These are phyloP conservation scores for Drosophila hydei DNA, from an alignment of 1,140 invertebrate genomes.

Conservation along the genomic window DNA sequence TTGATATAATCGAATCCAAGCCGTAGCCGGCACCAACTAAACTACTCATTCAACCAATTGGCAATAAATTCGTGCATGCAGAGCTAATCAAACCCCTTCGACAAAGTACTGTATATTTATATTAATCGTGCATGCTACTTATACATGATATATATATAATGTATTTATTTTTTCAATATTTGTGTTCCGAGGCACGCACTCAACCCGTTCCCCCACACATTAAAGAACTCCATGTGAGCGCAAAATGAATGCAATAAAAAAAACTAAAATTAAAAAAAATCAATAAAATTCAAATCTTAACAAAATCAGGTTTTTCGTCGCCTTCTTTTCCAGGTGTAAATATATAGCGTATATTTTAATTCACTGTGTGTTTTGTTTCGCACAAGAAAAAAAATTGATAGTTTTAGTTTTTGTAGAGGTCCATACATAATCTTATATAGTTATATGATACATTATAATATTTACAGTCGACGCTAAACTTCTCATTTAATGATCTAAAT, in stretches of 20 bases:
- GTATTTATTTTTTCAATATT: constrained; percentile 33
- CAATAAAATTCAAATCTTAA: not conserved
- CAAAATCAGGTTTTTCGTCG: not conserved
- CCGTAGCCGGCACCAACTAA: constrained; percentile 51
- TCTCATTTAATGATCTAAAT: not conserved
- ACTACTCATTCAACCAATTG: constrained; percentile 42
- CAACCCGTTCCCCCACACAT: constrained; percentile 2
- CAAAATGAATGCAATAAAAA: constrained; percentile 30
- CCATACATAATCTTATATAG: constrained; percentile 45
- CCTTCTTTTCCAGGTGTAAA: constrained; percentile 9
- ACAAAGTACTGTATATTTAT: constrained; percentile 60
- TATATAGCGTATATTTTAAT: constrained; percentile 26
- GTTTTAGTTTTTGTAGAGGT: constrained; percentile 37
- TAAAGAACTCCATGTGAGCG: constrained; percentile 1
- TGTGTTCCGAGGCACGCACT: constrained; percentile 30
- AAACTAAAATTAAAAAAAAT: constrained; percentile 9
- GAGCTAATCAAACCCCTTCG: constrained; percentile 41
- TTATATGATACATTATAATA: constrained; percentile 42
- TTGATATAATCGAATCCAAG: constrained; percentile 71
- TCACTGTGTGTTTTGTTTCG: constrained; percentile 63
- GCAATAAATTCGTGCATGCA: constrained; percentile 59
- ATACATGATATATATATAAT: constrained; percentile 28
- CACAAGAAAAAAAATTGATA: constrained; percentile 61
- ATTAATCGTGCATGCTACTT: constrained; percentile 32
- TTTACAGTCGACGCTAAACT: constrained; percentile 51